phyloP scores from a whole-genome alignment of 1,140 invertebrate species.

The Gyrodactylus salaris region DNA sequence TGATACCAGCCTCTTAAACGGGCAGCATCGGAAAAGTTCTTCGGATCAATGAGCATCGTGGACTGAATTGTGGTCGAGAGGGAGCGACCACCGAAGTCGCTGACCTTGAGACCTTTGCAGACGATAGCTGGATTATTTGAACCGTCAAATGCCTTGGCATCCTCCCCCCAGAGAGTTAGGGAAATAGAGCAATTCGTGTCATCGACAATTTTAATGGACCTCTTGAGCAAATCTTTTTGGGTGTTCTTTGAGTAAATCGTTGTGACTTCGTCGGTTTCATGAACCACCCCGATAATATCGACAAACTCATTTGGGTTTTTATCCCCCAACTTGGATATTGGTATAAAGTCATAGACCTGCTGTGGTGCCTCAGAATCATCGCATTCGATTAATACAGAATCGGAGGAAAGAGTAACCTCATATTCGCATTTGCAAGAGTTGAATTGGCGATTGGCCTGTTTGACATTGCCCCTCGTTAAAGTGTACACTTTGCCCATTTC shows the following conservation, averaged over 20 bases:
- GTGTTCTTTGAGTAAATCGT: conserved; percentile 35
- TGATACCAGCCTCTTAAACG: conserved; percentile 58
- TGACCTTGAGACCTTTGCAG: conserved; percentile 37
- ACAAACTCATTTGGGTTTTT: conserved; percentile 32
- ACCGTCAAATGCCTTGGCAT: conserved; percentile 48
- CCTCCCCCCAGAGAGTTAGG: conserved; percentile 25
- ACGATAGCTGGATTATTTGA: conserved; percentile 39
- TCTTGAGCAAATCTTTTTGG: conserved; percentile 48
- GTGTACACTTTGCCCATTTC: conserved; percentile 45
- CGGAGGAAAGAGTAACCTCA: conserved; percentile 54
- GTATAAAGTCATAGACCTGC: conserved; percentile 44
- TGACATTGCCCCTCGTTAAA: conserved; percentile 40
- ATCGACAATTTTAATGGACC: conserved; percentile 56
- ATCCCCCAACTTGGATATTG: conserved; percentile 36
- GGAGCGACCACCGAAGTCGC: conserved; percentile 28
- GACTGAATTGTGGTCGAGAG: conserved; percentile 15
- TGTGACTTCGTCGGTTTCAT: conserved; percentile 33
- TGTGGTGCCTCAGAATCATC: conserved; percentile 22
- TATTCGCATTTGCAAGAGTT: conserved; percentile 56
- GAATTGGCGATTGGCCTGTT: conserved; percentile 64
- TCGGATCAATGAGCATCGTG: conserved; percentile 38
- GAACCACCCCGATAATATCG: conserved; percentile 61
- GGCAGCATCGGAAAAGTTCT: conserved; percentile 42
- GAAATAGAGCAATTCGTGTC: conserved; percentile 37
- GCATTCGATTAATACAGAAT: conserved; percentile 25